Evolutionary conservation across 2,888 invertebrate species (phyloP).

Genomic region (Agapetus fuscipes): DNA sequence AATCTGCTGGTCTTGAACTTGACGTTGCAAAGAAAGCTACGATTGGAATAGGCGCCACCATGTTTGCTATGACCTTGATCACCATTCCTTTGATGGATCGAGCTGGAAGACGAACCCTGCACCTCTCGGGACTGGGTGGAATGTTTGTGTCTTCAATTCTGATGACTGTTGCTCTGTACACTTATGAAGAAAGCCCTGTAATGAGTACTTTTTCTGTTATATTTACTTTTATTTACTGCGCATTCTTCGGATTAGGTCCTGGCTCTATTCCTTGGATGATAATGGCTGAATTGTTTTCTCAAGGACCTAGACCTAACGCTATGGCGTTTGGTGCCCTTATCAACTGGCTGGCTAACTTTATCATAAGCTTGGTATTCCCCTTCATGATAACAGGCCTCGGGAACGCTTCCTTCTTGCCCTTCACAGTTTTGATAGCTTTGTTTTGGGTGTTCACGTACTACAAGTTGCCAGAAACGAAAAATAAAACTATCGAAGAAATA

Average conservation of each 20-base stretch:
- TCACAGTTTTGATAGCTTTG: slow-evolving; percentile 35
- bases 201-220: slow-evolving; percentile 43
- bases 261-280: slow-evolving; percentile 48
- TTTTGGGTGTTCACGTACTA: slow-evolving; percentile 41
- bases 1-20: slow-evolving; percentile 48
- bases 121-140: slow-evolving; percentile 59
- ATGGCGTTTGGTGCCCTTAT: slow-evolving; percentile 42
- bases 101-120: slow-evolving; percentile 58
- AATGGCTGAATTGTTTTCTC: slow-evolving; percentile 41
- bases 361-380: slow-evolving; percentile 41
- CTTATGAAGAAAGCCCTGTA: slow-evolving; percentile 33
- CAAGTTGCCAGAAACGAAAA: slow-evolving; percentile 43
- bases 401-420: slow-evolving; percentile 40
- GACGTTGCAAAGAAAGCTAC: slow-evolving; percentile 56
- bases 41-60: slow-evolving; percentile 60
- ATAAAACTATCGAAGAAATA: slow-evolving; percentile 42
- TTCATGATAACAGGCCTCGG: slow-evolving; percentile 31
- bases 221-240: slow-evolving; percentile 42
- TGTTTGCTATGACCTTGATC: slow-evolving; percentile 65
- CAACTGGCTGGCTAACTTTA: slow-evolving; percentile 45
- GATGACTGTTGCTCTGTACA: slow-evolving; percentile 50
- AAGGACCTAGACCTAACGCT: slow-evolving; percentile 40
- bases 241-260: slow-evolving; percentile 42
- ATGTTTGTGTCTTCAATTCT: slow-evolving; percentile 64
- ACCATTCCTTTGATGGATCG: slow-evolving; percentile 68